Conservation (phyloP, 2,797 vertebrate species). For the Siniperca undulata region DNA sequence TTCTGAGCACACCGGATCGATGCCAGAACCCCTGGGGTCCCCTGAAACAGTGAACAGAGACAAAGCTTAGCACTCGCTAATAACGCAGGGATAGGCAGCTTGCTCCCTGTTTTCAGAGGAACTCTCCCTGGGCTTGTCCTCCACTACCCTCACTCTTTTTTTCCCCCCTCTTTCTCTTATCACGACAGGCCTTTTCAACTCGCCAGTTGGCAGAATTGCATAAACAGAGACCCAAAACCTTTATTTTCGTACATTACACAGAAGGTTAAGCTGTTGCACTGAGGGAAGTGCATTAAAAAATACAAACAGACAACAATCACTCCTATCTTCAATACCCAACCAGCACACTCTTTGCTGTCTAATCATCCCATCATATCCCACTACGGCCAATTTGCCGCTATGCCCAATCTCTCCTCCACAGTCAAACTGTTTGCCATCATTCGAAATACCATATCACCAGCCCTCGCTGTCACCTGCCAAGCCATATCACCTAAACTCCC, state of each 20-base stretch:
- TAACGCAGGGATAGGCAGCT: conserved; percentile 76
- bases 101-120: conserved; percentile 74
- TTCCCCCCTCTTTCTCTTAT: conserved; percentile 40
- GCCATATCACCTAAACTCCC: conserved; percentile 53
- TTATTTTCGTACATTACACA: conserved; percentile 60
- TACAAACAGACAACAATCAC: conserved; percentile 55
- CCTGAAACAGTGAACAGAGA: conserved; percentile 81
- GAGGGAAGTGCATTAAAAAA: conserved; percentile 67
- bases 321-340: conserved; percentile 59
- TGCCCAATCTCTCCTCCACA: conserved; percentile 65
- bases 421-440: conserved; percentile 59
- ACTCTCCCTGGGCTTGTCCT: conserved; percentile 66
- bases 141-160: conserved; percentile 48
- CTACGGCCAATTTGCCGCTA: conserved; percentile 67
- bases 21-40: conserved; percentile 83
- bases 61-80: conserved; percentile 83
- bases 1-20: conserved; percentile 83
- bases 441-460: conserved; percentile 55
- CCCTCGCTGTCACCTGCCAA: conserved; percentile 27
- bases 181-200: conserved; percentile 57
- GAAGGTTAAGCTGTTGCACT: conserved; percentile 64
- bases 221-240: conserved; percentile 57
- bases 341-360: conserved; percentile 55
- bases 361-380: conserved; percentile 70
- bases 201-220: conserved; percentile 65